Evolutionary conservation across 2,888 invertebrate species (phyloP), one percentile per base, ranked within the genome.

Genomic region (Labia minor): DNA sequence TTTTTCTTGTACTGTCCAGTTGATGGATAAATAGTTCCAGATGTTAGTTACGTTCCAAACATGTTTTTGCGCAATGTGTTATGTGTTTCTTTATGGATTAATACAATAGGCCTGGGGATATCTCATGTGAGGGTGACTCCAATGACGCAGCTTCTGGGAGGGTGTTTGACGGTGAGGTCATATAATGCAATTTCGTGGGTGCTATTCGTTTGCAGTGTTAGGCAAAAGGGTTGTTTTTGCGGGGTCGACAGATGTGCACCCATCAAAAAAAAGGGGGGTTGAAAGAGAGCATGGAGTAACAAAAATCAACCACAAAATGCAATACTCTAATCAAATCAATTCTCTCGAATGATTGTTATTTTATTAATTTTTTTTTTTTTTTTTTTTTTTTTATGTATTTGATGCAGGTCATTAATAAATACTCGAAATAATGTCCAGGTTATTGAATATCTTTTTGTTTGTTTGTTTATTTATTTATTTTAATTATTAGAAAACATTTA

Each of bases 61-160:
- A 49, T 49, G 49, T 49, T 49, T 49, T 49, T 49, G 49, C 49
- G 14, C 49, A 49, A 49, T 49, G 49, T 49, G 49, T 49, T 49
- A 49, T 11, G 16, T 49, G 49, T 49, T 49, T 49, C 49, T 49
- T 49, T 49, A 49, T 49, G 49, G 49, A 49, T 49, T 49, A 49
- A 49, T 49, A 49, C 49, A 49, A 49, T 49, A 16, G 49, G 49
- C 8, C 4, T 14, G 49, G 49, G 49, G 49, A 10, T 4, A 26
- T 26, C 4, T 26, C 26, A 3, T 26, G 49, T 16, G 49, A 49
- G 49, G 49, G 49, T 49, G 49, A 4, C 49, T 4, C 49, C 49
- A 14, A 49, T 49, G 49, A 49, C 49, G 49, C 49, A 49, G 49
- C 49, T 14, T n/a, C 49, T 14, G 33, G 11, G 49, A 26, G 26